These are phyloP conservation scores for Drosophila barbarae DNA, from an alignment of 2,888 invertebrate species.

Conservation along the genomic window DNA sequence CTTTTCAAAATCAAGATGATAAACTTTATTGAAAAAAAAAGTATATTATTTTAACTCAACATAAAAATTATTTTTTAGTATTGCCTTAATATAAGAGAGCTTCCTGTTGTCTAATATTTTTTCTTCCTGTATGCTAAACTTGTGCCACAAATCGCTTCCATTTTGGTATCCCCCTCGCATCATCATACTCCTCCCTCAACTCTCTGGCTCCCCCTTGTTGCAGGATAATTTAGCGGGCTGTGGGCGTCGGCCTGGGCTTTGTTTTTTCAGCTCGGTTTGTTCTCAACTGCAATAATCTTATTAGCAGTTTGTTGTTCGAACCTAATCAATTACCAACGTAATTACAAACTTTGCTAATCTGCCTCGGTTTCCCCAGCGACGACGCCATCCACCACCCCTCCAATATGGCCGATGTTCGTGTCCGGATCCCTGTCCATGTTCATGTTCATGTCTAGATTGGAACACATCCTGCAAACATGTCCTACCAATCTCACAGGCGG, in stretches of 20 bases:
- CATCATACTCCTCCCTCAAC: neutral
- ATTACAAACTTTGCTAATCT: constrained; percentile 80
- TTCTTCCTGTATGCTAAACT: constrained; percentile 51
- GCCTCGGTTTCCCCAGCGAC: constrained; percentile 63
- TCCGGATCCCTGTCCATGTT: constrained; percentile 21
- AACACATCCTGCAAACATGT: constrained; percentile 27
- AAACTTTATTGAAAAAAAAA: too few relatives aligned
- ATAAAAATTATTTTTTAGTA: too few relatives aligned
- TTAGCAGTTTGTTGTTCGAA: constrained; percentile 80
- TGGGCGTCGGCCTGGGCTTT: constrained; percentile 32
- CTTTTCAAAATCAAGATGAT: too few relatives aligned
- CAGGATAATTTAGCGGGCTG: constrained; percentile 38
- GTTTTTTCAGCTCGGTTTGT: constrained; percentile 76
- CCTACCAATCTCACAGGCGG: constrained; percentile 10
- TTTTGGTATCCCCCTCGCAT: constrained; percentile 53
- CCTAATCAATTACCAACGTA: constrained; percentile 80
- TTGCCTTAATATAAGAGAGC: too few relatives aligned
- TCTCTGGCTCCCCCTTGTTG: neutral
- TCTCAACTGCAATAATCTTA: constrained; percentile 80
- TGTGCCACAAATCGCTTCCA: constrained; percentile 76
- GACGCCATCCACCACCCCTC: neutral
- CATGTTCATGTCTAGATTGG: constrained; percentile 38
- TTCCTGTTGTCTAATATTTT: neutral
- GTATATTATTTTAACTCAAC: too few relatives aligned
- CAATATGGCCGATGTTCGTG: constrained; percentile 27